phyloP scores from a whole-genome alignment of 2,888 invertebrate genomes.

The Zaprionus lineosus region DNA sequence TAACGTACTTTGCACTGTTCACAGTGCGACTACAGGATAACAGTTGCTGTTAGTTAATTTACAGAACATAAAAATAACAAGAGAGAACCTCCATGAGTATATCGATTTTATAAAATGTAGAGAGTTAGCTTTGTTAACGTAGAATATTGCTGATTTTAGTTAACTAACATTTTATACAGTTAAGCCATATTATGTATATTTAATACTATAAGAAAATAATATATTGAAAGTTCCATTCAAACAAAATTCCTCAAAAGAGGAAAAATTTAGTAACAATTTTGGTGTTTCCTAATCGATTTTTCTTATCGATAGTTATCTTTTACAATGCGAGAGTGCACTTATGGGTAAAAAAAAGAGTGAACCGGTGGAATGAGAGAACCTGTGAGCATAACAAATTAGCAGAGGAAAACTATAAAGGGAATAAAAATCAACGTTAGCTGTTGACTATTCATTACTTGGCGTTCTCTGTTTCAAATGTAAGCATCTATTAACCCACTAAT shows the following conservation, averaged over 20 bases:
- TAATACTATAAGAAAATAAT: no score
- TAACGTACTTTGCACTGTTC: conserved; percentile 60
- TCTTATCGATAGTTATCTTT: no score
- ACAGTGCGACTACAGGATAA: conserved; percentile 14
- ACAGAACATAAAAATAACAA: conserved; percentile 20
- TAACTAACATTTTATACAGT: no score
- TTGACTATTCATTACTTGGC: conserved; percentile 59
- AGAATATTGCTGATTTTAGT: no score
- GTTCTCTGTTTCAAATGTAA: conserved; percentile 65
- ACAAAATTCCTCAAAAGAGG: no score
- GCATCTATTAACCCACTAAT: conserved; percentile 26
- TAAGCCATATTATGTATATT: no score
- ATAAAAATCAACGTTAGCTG: conserved; percentile 61
- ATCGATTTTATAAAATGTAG: no score
- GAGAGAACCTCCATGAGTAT: conserved; percentile 47
- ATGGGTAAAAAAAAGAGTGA: conserved; percentile 15
- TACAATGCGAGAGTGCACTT: conserved; percentile 1
- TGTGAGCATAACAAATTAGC: conserved; percentile 21
- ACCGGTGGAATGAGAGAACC: conserved; percentile 4
- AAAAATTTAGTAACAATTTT: no score
- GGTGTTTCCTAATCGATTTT: no score
- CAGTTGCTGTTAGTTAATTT: conserved; percentile 19
- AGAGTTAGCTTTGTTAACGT: no score
- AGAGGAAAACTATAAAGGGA: conserved; percentile 28
- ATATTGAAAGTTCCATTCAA: no score